Evolutionary conservation across 2,113 vertebrate genomes (phyloP).

Genomic region (Cyprinodon tularosa): DNA sequence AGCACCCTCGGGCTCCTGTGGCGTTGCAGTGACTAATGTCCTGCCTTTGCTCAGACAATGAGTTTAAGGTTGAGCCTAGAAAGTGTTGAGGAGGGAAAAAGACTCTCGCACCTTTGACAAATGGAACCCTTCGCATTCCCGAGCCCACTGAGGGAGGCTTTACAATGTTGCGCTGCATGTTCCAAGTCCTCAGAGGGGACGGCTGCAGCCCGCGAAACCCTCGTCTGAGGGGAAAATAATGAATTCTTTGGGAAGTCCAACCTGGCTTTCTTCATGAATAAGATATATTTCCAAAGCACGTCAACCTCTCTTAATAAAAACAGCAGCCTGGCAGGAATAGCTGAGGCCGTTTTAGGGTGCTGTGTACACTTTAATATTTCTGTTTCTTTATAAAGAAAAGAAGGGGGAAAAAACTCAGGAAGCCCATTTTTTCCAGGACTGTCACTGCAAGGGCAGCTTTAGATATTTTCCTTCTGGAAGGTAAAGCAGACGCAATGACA

Average conservation of each 20-base stretch:
- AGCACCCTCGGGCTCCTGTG: conserved; percentile 85
- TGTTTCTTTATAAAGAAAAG: conserved; percentile 55
- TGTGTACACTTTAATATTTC: conserved; percentile 71
- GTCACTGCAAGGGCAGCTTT: conserved; percentile 49
- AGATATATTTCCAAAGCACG: conserved; percentile 80
- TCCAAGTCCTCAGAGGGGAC: conserved; percentile 67
- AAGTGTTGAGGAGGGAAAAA: conserved; percentile 78
- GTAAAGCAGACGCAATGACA: conserved; percentile 59
- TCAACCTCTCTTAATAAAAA: conserved; percentile 78
- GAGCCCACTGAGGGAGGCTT: conserved; percentile 90
- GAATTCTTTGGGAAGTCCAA: conserved; percentile 78
- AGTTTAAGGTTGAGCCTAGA: conserved; percentile 83
- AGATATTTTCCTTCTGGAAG: conserved; percentile 48
- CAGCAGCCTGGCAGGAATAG: conserved; percentile 70
- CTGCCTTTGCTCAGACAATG: conserved; percentile 90
- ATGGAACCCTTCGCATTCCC: conserved; percentile 89
- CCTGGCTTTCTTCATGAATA: conserved; percentile 79
- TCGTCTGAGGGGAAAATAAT: conserved; percentile 74
- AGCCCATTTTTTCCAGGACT: conserved; percentile 52
- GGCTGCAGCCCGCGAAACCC: conserved; percentile 61
- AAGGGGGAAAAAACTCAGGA: no score
- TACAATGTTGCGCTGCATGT: conserved; percentile 75
- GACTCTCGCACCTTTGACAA: conserved; percentile 89
- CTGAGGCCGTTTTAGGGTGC: conserved; percentile 68
- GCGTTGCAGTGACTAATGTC: conserved; percentile 95